These are phyloP conservation scores for Erpobdella octoculata DNA, from an alignment of 2,888 invertebrate species.

Conservation along the genomic window DNA sequence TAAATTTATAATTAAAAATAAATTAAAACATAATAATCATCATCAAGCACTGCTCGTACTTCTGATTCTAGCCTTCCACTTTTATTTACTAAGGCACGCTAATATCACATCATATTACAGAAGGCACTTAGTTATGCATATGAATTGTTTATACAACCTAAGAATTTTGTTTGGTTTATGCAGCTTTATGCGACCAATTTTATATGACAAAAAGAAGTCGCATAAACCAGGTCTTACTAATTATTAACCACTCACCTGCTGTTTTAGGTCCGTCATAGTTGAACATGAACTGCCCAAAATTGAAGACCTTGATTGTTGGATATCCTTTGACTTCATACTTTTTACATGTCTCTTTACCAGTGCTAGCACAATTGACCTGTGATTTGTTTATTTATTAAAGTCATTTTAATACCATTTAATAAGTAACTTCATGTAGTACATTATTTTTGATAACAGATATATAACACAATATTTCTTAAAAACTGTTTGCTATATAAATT, in stretches of 20 bases:
- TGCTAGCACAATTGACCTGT: slow-evolving; percentile 19
- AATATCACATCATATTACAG: no score
- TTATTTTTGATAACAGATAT: neutral
- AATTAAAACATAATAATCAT: no score
- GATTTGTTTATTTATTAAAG: neutral
- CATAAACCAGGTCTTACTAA: no score
- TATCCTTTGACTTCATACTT: slow-evolving; percentile 12
- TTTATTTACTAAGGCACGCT: no score
- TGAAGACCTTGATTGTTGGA: slow-evolving; percentile 22
- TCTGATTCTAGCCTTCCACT: no score
- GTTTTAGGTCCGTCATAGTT: slow-evolving; percentile 25
- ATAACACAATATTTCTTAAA: no score
- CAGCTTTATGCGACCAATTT: no score
- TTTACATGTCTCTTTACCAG: slow-evolving; percentile 13
- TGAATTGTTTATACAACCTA: no score
- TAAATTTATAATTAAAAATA: neutral
- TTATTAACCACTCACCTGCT: neutral
- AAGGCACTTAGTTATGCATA: no score
- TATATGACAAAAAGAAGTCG: no score
- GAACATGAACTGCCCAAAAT: slow-evolving; percentile 19
- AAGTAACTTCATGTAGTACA: neutral
- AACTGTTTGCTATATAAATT: neutral
- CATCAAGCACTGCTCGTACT: no score
- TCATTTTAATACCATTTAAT: neutral
- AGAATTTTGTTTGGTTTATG: no score